A percentile compares a stretch with the other conserved stretches of the same genome.
Evolutionary conservation across 2,113 vertebrate species (phyloP).

Genomic region (Rhadina sibilatrix): DNA sequence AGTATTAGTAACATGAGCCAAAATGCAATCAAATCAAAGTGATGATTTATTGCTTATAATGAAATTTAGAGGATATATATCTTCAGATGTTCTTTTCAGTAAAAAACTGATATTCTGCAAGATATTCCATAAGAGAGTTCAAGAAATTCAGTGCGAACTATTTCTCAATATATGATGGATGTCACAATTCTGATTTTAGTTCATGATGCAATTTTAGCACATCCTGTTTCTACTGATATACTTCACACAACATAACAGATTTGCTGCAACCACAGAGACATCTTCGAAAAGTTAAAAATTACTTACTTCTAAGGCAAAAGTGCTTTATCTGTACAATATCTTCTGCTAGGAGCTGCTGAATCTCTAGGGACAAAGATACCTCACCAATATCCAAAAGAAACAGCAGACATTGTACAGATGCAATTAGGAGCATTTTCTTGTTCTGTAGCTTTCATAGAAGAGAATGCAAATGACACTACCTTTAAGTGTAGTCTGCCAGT

Average conservation of each 20-base stretch:
- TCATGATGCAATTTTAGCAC: neutral
- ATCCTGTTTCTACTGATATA: neutral
- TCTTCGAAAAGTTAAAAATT: neutral
- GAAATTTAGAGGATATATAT: neutral
- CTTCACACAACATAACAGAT: neutral
- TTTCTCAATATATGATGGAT: neutral
- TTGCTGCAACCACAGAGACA: neutral
- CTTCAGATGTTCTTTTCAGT: neutral
- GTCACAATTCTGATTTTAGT: conserved; percentile 6
- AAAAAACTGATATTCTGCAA: neutral
- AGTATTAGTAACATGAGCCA: neutral
- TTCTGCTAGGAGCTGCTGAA: conserved; percentile 52
- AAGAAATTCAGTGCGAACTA: neutral
- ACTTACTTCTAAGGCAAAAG: neutral
- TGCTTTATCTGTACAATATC: neutral
- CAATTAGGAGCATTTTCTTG: neutral
- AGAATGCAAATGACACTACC: conserved; percentile 5
- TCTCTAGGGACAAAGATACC: conserved; percentile 44
- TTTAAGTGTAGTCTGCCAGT: neutral
- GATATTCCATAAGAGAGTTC: neutral
- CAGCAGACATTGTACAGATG: conserved; percentile 15
- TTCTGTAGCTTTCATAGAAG: conserved; percentile 26
- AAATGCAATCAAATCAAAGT: neutral
- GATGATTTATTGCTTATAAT: neutral
- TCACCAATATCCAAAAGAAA: neutral